Base-by-base conservation (phyloP, 2,888 invertebrate species). In the Dorcus parallelipipedus region DNA sequence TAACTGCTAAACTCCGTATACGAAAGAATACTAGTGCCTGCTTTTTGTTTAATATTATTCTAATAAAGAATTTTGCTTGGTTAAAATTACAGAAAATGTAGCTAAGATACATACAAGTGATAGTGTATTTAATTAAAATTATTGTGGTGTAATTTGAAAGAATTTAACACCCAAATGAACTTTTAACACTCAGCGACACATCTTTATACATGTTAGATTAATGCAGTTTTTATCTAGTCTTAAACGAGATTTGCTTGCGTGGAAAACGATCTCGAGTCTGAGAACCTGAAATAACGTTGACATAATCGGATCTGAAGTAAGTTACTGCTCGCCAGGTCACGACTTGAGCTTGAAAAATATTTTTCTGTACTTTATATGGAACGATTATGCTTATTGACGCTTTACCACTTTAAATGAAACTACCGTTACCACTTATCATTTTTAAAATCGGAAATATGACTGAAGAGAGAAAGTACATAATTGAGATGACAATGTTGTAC, bases 281-380 rank as follows among this genome's bases (percentile, higher is more conserved):
- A 62, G 64, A 59, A 63, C 56, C 58, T 58, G 54, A 67, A 63
- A 59, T 62, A 61, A 64, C 62, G 65, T 64, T 64, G 62, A 64
- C 62, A 61, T 69, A 69, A 69, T 69, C 69, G 67, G 67, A 67
- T 67, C 67, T 60, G 63, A 59, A 59, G 64, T 66, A 67, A 69
- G 61, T 69, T 69, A 69, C 61, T 60, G 64, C 64, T 61, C 61
- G 66, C 63, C 59, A 60, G 66, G 70, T 69, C 69, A 69, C 68
- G 70, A 69, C 65, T 68, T 61, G 60, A 63, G 64, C 65, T 67
- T 65, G 61, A 54, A 65, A 66, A 65, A 68, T 65, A 66, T 67
- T 69, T 67, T 66, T 64, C 62, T 33, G 63, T 64, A 66, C 67
- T 64, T 60, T 64, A 61, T 64, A 65, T 63, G 66, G 64, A 49